These are phyloP conservation scores for Periophthalmus magnuspinnatus DNA, from an alignment of 2,797 vertebrate species.

Conservation along the genomic window DNA sequence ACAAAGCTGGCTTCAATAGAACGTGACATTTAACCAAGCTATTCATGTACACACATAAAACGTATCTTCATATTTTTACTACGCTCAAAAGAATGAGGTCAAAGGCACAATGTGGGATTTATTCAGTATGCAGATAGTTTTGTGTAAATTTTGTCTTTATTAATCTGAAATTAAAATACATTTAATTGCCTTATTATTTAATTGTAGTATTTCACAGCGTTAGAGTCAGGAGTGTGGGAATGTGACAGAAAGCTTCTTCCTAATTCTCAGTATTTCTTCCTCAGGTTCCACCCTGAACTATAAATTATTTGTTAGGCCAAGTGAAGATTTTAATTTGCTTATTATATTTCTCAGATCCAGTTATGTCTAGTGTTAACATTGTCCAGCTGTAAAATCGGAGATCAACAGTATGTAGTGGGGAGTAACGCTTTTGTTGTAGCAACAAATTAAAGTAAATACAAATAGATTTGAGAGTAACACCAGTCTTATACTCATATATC, in stretches of 20 bases:
- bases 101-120: constrained; percentile 5
- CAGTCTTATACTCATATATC: too few relatives aligned
- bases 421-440: too few relatives aligned
- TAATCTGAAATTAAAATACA: not conserved
- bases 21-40: constrained; percentile 58
- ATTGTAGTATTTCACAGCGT: not conserved
- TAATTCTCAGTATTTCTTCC: not conserved
- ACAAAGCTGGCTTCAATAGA: constrained; percentile 68
- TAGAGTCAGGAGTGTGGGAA: not conserved
- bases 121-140: not conserved
- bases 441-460: too few relatives aligned
- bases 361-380: not conserved
- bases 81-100: constrained; percentile 9
- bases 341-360: not conserved
- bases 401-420: too few relatives aligned
- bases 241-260: not conserved
- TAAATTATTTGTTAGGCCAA: not conserved
- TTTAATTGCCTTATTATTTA: not conserved
- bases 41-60: constrained; percentile 47
- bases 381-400: too few relatives aligned
- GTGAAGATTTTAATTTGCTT: not conserved
- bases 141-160: not conserved
- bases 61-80: constrained; percentile 24
- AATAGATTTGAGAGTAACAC: too few relatives aligned
- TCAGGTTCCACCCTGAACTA: not conserved